Evolutionary conservation across 2,113 vertebrate species (phyloP), one percentile per base, ranked within the genome.

Genomic region (Alaudala cheleensis): DNA sequence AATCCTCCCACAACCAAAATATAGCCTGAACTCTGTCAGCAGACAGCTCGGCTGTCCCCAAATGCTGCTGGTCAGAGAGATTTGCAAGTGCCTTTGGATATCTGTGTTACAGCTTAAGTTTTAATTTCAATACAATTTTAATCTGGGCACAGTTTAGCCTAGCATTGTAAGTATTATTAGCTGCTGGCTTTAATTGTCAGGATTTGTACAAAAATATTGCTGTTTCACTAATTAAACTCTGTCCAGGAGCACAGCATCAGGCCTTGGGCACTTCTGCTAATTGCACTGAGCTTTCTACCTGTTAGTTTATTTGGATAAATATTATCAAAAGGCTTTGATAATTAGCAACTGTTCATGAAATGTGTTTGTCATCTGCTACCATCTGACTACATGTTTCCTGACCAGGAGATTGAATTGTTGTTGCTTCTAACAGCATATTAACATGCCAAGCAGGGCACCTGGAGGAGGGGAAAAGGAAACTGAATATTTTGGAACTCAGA

Each of bases 251-350:
- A 69, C 78, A 95, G 37, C n/a, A 42, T 92, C 54, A 80, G 60
- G 62, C 77, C 71, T 76, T 58, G 44, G 62, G 79, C 74, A 51
- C 51, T 82, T 81, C 71, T 76, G 23, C 45, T 95, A 86, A 85
- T 92, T 93, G 71, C 26, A 10, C 34, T 57, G 87, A 82, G 74
- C 47, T 85, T 95, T 92, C 56, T 87, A 93, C 86, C 73, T 95
- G 70, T 90, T 97, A 58, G 61, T 95, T 86, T 92, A 56, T 61
- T 85, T 57, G 42, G 47, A 69, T 72, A 81, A 95, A 73, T 77
- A 65, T 77, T 80, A 87, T 65, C 47, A 84, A 76, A 87, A 89
- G 58, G 42, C 54, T 94, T 79, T 91, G 71, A 80, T 80, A 86
- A 88, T 86, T 85, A 88, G 64, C 47, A 77, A 1, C 33, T 47